Percentiles rank a stretch among this genome's conserved stretches.
These are phyloP conservation scores for Reticulitermes speratus DNA, from an alignment of 1,140 invertebrate species.

Conservation along the genomic window DNA sequence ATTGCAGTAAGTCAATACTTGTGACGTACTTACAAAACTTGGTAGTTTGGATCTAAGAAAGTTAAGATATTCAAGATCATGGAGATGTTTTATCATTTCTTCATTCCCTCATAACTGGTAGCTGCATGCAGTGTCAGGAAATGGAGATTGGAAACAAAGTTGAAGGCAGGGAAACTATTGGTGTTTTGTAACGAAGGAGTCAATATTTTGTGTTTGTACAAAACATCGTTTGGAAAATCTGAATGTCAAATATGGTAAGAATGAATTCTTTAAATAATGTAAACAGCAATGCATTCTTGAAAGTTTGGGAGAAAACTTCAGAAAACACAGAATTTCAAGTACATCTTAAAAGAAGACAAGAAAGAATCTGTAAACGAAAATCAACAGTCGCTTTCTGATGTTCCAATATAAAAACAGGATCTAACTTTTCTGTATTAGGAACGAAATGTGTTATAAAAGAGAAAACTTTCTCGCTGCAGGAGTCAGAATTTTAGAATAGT, in stretches of 20 bases:
- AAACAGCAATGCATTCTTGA: not conserved
- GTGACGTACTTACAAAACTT: not conserved
- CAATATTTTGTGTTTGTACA: not conserved
- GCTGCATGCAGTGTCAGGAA: not conserved
- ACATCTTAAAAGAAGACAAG: not conserved
- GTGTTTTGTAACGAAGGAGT: not conserved
- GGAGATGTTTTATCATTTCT: not conserved
- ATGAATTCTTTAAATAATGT: not conserved
- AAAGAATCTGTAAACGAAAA: not conserved
- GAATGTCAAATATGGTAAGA: not conserved
- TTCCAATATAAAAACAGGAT: not conserved
- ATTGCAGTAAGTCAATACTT: not conserved
- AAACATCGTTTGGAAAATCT: not conserved
- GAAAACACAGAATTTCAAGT: not conserved
- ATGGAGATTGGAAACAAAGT: not conserved
- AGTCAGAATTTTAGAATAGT: not conserved
- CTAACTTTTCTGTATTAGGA: not conserved
- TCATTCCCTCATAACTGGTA: not conserved
- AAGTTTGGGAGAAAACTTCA: not conserved
- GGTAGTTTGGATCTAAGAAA: not conserved
- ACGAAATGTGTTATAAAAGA: not conserved
- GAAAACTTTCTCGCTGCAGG: not conserved
- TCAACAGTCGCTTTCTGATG: not conserved
- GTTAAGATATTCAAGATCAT: not conserved
- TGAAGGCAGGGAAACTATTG: not conserved